Percentiles rank a stretch among this genome's conserved stretches.
Conservation (phyloP, 37 sponge, comb jelly and placozoan species). For the Corticium candelabrum region DNA sequence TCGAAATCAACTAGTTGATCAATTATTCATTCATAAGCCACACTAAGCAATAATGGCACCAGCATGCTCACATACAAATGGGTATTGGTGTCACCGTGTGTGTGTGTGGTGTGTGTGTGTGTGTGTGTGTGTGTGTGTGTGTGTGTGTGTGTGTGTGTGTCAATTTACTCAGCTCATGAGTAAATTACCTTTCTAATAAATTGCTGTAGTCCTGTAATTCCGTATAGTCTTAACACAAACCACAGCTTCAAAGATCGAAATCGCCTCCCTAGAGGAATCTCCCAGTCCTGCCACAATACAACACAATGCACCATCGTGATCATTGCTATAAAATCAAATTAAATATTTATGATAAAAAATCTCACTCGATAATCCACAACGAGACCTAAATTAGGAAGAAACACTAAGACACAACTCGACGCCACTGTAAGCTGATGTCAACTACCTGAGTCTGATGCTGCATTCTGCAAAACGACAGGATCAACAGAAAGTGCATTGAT, state of each 20-base stretch:
- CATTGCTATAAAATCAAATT: no score
- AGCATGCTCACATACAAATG: no score
- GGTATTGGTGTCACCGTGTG: no score
- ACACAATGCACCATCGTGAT: no score
- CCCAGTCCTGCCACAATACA: background rate
- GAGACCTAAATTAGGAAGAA: no score
- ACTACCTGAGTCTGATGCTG: background rate
- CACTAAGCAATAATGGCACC: no score
- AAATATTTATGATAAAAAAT: no score
- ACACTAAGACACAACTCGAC: no score
- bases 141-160: conserved; percentile 17
- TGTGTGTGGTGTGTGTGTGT: no score
- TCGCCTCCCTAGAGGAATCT: background rate
- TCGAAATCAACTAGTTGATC: no score
- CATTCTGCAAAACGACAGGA: background rate
- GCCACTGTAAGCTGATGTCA: no score
- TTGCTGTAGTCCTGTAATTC: background rate
- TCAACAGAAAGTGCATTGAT: background rate
- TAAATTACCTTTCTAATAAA: background rate
- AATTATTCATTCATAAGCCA: no score
- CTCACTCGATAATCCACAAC: background rate
- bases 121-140: background rate
- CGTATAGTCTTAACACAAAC: background rate
- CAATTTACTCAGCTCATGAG: background rate
- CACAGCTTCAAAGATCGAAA: background rate